phyloP scores from a whole-genome alignment of 2,113 vertebrate genomes.

The Scolopax mira region DNA sequence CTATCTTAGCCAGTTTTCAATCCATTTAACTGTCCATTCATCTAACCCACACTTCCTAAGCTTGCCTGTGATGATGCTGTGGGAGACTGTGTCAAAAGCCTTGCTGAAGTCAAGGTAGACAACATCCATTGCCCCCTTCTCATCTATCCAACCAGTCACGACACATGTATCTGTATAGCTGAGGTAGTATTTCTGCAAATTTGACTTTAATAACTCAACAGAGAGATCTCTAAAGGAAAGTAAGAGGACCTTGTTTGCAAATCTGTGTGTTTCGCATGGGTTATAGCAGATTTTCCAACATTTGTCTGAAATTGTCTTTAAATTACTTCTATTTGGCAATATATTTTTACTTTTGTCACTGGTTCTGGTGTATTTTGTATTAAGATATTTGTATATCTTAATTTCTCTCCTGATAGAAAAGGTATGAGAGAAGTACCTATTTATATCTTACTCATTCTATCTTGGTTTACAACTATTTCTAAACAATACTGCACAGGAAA shows the following conservation, averaged over 20 bases:
- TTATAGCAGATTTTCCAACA: background rate
- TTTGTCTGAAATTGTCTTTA: background rate
- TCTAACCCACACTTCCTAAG: no score
- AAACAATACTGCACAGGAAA: background rate
- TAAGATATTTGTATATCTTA: background rate
- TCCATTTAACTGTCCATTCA: no score
- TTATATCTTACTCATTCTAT: background rate
- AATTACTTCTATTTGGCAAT: background rate
- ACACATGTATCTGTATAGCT: rapidly evolving
- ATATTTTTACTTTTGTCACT: background rate
- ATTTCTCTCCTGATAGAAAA: background rate
- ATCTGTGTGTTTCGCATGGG: background rate
- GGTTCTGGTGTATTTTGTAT: background rate
- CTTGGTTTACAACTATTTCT: background rate
- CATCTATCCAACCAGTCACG: no score
- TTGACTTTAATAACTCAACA: background rate
- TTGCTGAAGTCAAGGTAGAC: no score
- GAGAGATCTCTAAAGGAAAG: background rate
- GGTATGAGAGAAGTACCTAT: background rate
- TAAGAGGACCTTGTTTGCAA: background rate
- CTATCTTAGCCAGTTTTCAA: no score
- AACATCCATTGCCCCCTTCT: no score
- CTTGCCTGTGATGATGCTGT: no score
- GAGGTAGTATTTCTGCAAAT: background rate
- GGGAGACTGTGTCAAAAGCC: no score